These are phyloP conservation scores for Enhydra lutris DNA, from an alignment of 2,113 vertebrate genomes.

Conservation along the genomic window DNA sequence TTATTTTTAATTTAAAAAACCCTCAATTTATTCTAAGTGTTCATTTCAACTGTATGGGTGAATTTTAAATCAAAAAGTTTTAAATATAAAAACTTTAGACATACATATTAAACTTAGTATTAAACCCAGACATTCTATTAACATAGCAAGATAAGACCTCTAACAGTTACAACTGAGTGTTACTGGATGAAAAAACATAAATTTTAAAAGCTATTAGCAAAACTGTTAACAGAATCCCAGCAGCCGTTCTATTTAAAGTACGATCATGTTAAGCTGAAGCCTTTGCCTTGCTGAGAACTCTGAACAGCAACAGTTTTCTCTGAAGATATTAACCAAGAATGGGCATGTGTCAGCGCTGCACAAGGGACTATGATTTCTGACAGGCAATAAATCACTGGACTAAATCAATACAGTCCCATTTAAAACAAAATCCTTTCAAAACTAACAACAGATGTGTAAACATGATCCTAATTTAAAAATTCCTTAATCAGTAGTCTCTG, in stretches of 20 bases:
- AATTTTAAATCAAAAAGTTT: background rate
- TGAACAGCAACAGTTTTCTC: background rate
- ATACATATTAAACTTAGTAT: background rate
- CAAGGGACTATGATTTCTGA: background rate
- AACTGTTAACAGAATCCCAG: background rate
- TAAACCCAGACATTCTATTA: background rate
- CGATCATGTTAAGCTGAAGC: background rate
- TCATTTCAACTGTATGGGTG: background rate
- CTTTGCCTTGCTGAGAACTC: background rate
- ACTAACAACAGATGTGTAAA: background rate
- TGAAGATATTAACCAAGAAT: background rate
- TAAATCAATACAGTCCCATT: background rate
- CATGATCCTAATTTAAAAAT: background rate
- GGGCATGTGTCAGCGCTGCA: background rate
- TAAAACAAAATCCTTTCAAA: background rate
- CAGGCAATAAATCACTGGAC: background rate
- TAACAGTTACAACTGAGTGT: background rate
- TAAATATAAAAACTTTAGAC: background rate
- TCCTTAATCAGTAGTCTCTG: background rate
- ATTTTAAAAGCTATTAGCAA: background rate
- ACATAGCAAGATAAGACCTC: background rate
- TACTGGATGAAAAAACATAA: background rate
- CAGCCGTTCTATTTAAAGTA: background rate
- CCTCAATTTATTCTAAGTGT: background rate
- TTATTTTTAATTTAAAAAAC: background rate